Evolutionary conservation across 2,797 vertebrate genomes (phyloP), one percentile per base, ranked within the genome.

Genomic region (Sebastes kiyomatsui): DNA sequence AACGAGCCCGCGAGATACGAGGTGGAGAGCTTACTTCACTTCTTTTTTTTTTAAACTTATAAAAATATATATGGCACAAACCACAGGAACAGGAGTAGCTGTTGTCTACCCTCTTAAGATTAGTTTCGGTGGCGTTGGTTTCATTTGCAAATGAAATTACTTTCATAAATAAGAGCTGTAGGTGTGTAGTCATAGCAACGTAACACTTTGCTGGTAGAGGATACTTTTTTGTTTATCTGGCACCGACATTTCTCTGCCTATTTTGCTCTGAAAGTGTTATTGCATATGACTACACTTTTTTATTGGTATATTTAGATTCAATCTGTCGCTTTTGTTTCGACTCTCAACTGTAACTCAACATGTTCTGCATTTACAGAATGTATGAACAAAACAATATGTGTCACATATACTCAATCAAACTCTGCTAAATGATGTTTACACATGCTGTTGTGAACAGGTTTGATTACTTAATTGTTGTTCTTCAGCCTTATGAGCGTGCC

Each of bases 171-270:
- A 90, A 85, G 83, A 90, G 83, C 76, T 85, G 92, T 92, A 92
- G 91, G 94, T 94, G 92, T 93, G 93, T 94, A 75, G 90, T 87
- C 94, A 93, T 94, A 75, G 93, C 89, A 93, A 94, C 87, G 32
- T 85, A 83, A 90, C 90, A 93, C 92, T 90, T 88, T 84, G 62
- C 79, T 74, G 68, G 72, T 75, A 77, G 73, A 76, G 83, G 81
- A 86, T 84, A 87, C 74, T 90, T 93, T 88, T 88, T 89, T 87
- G 80, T 89, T 88, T 87, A 87, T 92, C 65, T 88, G 89, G 88
- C 79, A 79, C 68, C 5, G 22, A 75, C 60, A 46, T 77, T 87
- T 85, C 79, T 84, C 79, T 79, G 38, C 67, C 65, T 73, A 25
- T 87, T 87, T 87, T 88, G 69, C 72, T 75, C 67, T 75, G 74